Evolutionary conservation across 2,888 invertebrate species (phyloP).

Genomic region (Actias luna): DNA sequence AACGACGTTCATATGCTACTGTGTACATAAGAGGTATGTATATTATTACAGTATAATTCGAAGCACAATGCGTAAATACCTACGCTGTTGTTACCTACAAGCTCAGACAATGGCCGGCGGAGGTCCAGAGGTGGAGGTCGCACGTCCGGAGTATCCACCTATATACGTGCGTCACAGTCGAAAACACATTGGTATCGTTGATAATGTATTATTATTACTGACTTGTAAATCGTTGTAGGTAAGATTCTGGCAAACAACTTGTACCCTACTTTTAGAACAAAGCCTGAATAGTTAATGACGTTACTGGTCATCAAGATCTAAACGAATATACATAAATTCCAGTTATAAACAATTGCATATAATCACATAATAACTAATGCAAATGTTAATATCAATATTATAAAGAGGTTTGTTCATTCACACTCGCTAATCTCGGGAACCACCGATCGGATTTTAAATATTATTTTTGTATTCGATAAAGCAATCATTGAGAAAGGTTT

Average conservation of each 20-base stretch:
- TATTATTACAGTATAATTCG: not conserved
- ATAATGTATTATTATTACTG: not conserved
- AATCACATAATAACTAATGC: not conserved
- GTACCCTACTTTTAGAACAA: not conserved
- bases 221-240: not conserved
- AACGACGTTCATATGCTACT: not conserved
- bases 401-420: too few species aligned
- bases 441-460: too few species aligned
- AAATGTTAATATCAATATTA: not conserved
- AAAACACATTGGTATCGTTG: not conserved
- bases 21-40: not conserved
- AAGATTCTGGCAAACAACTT: not conserved
- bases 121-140: constrained; percentile 12
- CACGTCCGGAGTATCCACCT: constrained; percentile 8
- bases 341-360: not conserved
- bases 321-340: too few species aligned
- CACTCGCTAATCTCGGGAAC: too few species aligned
- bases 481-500: too few species aligned
- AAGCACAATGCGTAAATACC: constrained; percentile 3
- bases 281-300: too few species aligned
- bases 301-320: not conserved
- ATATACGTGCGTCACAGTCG: not conserved
- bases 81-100: not conserved
- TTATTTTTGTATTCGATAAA: too few species aligned
- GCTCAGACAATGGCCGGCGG: constrained; percentile 7